A percentile compares a stretch with the other conserved stretches of the same genome.
phyloP scores from a whole-genome alignment of 1,140 invertebrate species.

The Delia radicum region DNA sequence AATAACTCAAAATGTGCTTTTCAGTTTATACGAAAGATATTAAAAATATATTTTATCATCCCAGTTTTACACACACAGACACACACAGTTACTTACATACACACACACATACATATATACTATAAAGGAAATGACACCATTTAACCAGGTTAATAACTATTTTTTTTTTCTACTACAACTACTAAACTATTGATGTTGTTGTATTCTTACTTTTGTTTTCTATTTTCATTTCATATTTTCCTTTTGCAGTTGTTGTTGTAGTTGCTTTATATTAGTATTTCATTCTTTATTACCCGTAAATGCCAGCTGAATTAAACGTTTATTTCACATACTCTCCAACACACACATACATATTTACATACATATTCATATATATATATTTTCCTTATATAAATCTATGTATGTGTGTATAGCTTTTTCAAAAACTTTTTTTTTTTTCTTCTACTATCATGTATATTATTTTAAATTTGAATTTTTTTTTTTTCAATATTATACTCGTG shows the following conservation, averaged over 20 bases:
- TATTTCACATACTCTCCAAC: not conserved
- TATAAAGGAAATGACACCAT: not conserved
- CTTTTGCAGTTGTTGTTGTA: too few species aligned
- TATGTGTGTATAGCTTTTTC: not conserved
- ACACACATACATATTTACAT: not conserved
- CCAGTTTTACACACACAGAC: too few species aligned
- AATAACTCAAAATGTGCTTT: too few species aligned
- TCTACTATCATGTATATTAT: not conserved
- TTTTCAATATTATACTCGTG: not conserved
- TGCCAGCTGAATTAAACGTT: not conserved
- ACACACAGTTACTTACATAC: not conserved
- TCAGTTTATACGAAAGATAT: too few species aligned
- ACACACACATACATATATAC: not conserved
- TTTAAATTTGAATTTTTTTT: not conserved
- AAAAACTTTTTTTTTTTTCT: not conserved
- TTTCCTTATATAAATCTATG: not conserved
- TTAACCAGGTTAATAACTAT: constrained; percentile 20
- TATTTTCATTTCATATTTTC: too few species aligned
- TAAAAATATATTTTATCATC: too few species aligned
- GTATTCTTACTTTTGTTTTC: not conserved
- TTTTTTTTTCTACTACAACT: not conserved
- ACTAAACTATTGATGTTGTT: constrained; percentile 23
- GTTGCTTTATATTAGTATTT: too few species aligned
- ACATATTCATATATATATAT: not conserved
- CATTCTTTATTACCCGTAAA: not conserved